Base-by-base conservation (phyloP, 2,888 invertebrate genomes). In the Mythimna impura region DNA sequence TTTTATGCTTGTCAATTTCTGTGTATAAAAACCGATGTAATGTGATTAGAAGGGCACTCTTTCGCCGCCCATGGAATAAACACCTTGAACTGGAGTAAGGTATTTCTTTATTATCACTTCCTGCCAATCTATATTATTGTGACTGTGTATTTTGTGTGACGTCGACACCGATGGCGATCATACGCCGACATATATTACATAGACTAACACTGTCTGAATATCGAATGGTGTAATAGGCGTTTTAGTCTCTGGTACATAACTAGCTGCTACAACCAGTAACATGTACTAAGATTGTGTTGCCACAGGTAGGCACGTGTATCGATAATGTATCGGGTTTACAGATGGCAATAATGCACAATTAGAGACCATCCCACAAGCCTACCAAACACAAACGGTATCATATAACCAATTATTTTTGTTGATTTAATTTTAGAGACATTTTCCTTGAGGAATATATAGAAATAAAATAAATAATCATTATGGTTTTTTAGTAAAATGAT, bases 361-460 rank as follows among this genome's bases (percentile, higher is more conserved):
- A 80, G 57, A n/a, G 14, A 20, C 10, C n/a, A 71, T 22, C 58
- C 36, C 25, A n/a, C 47, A 55, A 74, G 17, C 61, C 55, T 58
- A 61, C 55, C 30, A 25, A 43, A 10, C 34, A 47, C 17, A 22
- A 67, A 66, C n/a, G 20, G 52, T 82, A 64, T 81, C 50, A 22
- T 17, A 22, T 82, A 22, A 60, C 81, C 81, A 82, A 81, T 81
- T 82, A 79, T 82, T 69, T 68, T 71, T 67, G 25, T 58, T 47
- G 3, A 12, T 40, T 57, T 55, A 14, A 10, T 54, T 62, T 47
- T 54, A 20, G 10, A 8, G 22, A 12, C 14, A 50, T 66, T 62
- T 36, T 66, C 30, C 43, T 25, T 34, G 4, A 5, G 3, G 36
- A 25, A 55, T 14, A 30, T 30, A 30, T 72, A 20, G 22, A 30